These are phyloP conservation scores for Machimus rusticus DNA, from an alignment of 2,888 invertebrate genomes.

Conservation along the genomic window DNA sequence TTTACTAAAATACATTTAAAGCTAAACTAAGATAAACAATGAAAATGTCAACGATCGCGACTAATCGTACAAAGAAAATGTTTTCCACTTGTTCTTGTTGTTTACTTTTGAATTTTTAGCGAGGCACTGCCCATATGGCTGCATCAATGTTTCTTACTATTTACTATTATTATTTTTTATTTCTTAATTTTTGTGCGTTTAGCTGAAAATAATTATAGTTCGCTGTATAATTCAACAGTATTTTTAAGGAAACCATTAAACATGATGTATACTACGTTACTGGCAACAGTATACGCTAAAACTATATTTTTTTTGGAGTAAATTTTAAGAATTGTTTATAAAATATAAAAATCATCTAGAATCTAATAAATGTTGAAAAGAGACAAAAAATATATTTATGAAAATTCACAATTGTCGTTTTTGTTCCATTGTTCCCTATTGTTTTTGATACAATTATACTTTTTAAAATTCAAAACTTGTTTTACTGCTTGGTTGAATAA, in stretches of 20 bases:
- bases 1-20: neutral
- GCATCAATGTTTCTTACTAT: neutral
- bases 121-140: neutral
- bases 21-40: neutral
- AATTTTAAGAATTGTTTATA: neutral
- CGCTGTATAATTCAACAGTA: neutral
- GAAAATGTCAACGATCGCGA: neutral
- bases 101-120: neutral
- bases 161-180: neutral
- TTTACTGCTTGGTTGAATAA: neutral
- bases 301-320: neutral
- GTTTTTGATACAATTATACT: neutral
- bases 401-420: neutral
- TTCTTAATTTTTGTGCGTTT: neutral
- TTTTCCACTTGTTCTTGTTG: neutral
- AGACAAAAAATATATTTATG: neutral
- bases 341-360: neutral
- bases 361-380: neutral
- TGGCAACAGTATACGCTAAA: neutral
- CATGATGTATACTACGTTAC: neutral
- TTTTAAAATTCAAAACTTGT: neutral
- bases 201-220: neutral
- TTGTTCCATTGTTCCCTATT: neutral
- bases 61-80: neutral
- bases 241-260: neutral